phyloP scores from a whole-genome alignment of 1,140 invertebrate species.

The Branchinecta lynchi region DNA sequence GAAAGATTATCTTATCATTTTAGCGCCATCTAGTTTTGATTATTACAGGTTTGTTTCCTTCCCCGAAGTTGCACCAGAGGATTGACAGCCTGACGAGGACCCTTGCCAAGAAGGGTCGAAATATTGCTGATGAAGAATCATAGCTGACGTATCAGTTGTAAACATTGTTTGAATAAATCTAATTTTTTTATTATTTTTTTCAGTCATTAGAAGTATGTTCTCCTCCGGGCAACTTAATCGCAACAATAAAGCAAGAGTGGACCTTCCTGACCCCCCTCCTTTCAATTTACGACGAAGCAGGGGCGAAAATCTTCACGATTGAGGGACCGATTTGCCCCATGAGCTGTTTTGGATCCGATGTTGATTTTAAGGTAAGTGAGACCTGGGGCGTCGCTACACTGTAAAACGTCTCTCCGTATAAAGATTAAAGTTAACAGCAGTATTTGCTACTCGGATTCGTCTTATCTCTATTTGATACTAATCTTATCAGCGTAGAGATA shows the following conservation, averaged over 20 bases:
- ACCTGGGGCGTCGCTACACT: no score
- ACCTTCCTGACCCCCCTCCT: conserved; percentile 59
- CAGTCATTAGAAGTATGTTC: conserved; percentile 50
- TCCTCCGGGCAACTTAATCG: conserved; percentile 53
- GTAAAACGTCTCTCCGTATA: no score
- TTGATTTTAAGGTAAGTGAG: conserved; percentile 44
- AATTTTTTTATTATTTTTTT: conserved; percentile 23
- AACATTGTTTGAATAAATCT: background rate
- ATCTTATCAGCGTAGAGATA: no score
- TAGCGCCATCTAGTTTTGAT: background rate
- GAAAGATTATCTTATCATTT: background rate
- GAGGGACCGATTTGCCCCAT: conserved; percentile 68
- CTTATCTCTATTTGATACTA: no score
- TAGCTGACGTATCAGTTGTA: no score
- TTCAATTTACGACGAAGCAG: conserved; percentile 55
- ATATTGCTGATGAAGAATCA: no score
- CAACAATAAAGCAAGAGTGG: conserved; percentile 70
- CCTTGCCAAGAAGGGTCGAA: no score
- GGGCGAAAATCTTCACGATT: conserved; percentile 58
- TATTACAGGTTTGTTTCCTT: no score
- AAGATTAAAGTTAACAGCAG: no score
- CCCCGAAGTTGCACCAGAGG: no score
- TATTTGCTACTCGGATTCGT: no score
- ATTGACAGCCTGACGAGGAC: no score
- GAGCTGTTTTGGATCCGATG: conserved; percentile 55